phyloP scores from a whole-genome alignment of 2,888 invertebrate species.

The Serripes groenlandicus region DNA sequence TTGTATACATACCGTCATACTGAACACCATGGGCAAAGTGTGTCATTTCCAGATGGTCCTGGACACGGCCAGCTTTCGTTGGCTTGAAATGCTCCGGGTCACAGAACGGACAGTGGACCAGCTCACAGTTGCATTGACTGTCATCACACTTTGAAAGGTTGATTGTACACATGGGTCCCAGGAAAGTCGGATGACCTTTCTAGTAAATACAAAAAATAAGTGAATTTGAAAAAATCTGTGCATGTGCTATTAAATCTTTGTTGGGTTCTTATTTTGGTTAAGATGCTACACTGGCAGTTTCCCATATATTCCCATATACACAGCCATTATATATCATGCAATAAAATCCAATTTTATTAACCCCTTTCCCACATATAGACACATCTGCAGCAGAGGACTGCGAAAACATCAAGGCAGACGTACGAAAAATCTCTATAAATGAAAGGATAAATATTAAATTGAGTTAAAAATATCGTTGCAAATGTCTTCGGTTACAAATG shows the following conservation, averaged over 20 bases:
- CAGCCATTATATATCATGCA: too few relatives aligned
- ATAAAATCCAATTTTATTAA: too few relatives aligned
- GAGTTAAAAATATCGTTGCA: too few relatives aligned
- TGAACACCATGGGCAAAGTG: conserved; percentile 79
- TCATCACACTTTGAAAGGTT: conserved; percentile 67
- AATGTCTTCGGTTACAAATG: too few relatives aligned
- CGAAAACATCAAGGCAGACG: too few relatives aligned
- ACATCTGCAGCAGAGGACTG: too few relatives aligned
- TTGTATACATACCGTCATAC: conserved; percentile 72
- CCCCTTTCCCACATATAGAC: too few relatives aligned
- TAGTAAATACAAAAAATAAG: conserved; percentile 23
- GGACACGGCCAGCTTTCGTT: conserved; percentile 71
- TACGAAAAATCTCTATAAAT: too few relatives aligned
- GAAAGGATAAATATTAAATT: too few relatives aligned
- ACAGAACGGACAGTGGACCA: conserved; percentile 79
- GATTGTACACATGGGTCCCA: conserved; percentile 64
- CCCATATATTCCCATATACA: too few relatives aligned
- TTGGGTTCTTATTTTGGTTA: too few relatives aligned
- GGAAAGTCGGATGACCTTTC: conserved; percentile 60
- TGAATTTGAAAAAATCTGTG: background rate
- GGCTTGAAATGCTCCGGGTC: conserved; percentile 74
- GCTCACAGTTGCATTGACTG: conserved; percentile 67
- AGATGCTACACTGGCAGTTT: too few relatives aligned
- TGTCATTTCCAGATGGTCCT: conserved; percentile 75
- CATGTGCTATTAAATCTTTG: background rate